Evolutionary conservation across 2,797 vertebrate species (phyloP).

Genomic region (Calcarius lapponicus): DNA sequence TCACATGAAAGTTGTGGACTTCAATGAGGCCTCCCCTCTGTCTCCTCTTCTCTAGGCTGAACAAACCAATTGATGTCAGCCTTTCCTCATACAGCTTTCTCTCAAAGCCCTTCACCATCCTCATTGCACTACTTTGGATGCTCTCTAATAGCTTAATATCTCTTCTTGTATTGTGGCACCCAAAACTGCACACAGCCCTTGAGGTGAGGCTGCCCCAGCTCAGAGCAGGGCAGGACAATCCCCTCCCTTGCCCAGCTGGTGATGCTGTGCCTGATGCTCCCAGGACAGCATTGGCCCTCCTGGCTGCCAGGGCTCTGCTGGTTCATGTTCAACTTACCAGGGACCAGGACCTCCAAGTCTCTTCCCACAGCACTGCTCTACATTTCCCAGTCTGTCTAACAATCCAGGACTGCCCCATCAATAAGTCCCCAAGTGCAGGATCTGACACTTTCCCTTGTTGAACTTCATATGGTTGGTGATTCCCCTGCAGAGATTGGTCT

Average conservation of each 20-base stretch:
- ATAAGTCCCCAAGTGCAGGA: neutral
- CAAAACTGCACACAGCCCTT: fast-evolving
- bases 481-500: neutral
- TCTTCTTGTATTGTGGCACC: too few relatives aligned
- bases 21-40: neutral
- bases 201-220: fast-evolving
- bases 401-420: neutral
- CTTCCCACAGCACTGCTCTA: fast-evolving
- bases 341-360: fast-evolving
- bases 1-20: neutral
- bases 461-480: fast-evolving
- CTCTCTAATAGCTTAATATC: neutral
- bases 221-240: neutral
- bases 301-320: neutral
- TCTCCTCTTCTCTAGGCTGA: neutral
- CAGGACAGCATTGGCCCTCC: neutral
- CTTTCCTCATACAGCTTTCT: neutral
- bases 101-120: neutral
- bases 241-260: fast-evolving
- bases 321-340: fast-evolving
- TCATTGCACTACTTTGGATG: neutral
- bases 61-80: neutral
- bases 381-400: fast-evolving
- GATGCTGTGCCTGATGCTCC: neutral
- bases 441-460: fast-evolving